Percentiles rank a stretch among this genome's conserved stretches.
phyloP scores from a whole-genome alignment of 1,140 invertebrate species.

The Acromyrmex heyeri region DNA sequence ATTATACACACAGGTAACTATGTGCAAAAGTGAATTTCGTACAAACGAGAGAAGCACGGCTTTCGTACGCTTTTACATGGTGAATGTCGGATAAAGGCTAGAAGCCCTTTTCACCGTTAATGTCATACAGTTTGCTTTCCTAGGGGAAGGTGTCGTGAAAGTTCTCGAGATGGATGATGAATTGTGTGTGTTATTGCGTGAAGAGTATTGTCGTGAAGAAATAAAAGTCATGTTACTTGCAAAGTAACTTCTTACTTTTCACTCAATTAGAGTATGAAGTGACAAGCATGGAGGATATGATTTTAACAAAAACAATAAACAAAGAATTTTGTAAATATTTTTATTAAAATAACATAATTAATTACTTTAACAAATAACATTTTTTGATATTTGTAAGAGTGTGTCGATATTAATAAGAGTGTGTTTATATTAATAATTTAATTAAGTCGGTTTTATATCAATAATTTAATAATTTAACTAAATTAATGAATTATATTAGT shows the following conservation, averaged over 20 bases:
- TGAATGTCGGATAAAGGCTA: slow-evolving; percentile 23
- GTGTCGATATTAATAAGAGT: neutral
- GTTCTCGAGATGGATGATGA: slow-evolving; percentile 20
- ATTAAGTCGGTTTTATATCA: neutral
- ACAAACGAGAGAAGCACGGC: neutral
- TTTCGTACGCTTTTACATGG: slow-evolving; percentile 30
- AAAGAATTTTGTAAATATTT: neutral
- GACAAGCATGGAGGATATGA: neutral
- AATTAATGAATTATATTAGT: neutral
- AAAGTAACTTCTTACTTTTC: neutral
- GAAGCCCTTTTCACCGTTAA: slow-evolving; percentile 25
- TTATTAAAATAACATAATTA: slow-evolving; percentile 1
- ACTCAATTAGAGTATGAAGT: neutral
- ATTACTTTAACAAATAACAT: neutral
- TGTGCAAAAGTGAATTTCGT: slow-evolving; percentile 4
- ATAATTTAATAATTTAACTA: slow-evolving; percentile 1
- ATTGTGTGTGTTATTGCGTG: slow-evolving; percentile 14
- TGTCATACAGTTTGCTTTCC: neutral
- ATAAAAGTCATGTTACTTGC: slow-evolving; percentile 24
- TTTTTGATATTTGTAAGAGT: neutral
- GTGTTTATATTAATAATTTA: neutral
- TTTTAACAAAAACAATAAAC: neutral
- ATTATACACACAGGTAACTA: neutral
- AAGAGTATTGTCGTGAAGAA: slow-evolving; percentile 24
- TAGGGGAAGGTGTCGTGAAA: neutral